Evolutionary conservation across 2,113 vertebrate genomes (phyloP).

Genomic region (Dascyllus trimaculatus): DNA sequence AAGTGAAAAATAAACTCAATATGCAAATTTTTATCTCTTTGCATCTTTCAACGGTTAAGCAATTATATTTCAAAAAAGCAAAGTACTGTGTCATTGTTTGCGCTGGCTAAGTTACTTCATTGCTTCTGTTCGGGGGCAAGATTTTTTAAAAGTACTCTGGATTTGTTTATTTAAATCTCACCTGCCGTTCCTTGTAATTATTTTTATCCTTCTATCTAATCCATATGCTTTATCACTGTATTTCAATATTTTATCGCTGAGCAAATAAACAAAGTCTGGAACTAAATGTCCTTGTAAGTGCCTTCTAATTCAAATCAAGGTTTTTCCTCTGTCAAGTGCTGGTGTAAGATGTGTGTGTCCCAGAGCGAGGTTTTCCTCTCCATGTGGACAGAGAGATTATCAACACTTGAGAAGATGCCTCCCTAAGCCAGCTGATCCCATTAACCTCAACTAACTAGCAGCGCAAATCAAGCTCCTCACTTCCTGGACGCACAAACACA

Average conservation of each 20-base stretch:
- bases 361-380: conserved; percentile 21
- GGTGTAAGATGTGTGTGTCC: conserved; percentile 21
- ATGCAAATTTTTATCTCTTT: neutral
- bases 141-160: conserved; percentile 16
- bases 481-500: neutral
- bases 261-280: conserved; percentile 25
- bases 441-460: conserved; percentile 71
- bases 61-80: neutral
- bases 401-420: conserved; percentile 59
- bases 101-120: neutral
- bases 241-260: conserved; percentile 7
- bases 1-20: neutral
- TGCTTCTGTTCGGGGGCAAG: conserved; percentile 11
- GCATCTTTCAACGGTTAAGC: conserved; percentile 9
- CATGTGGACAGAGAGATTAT: conserved; percentile 54
- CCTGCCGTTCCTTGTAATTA: conserved; percentile 1
- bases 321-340: conserved; percentile 27
- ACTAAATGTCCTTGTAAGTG: conserved; percentile 9
- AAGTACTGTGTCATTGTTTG: neutral
- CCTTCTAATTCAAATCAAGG: conserved; percentile 33
- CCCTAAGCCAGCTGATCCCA: conserved; percentile 63
- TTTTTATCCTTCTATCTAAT: conserved; percentile 20
- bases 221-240: neutral
- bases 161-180: conserved; percentile 30
- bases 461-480: conserved; percentile 48